Percentiles rank a stretch among this genome's conserved stretches.
phyloP scores from a whole-genome alignment of 2,888 invertebrate species.

The Periphyllus acericola region DNA sequence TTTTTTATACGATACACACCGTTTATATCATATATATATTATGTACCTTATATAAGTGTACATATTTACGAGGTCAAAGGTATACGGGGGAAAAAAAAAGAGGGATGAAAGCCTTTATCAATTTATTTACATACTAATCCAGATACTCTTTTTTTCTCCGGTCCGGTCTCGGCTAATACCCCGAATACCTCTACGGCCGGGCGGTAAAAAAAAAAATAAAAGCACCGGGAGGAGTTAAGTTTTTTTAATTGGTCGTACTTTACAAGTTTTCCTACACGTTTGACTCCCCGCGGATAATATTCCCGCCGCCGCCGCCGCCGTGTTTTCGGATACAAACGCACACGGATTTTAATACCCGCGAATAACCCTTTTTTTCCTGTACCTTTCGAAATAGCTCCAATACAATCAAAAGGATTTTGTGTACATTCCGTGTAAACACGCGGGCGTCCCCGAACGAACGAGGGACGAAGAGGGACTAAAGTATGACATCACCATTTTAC shows the following conservation, averaged over 20 bases:
- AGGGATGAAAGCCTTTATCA: constrained; percentile 59
- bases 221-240: constrained; percentile 47
- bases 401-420: constrained; percentile 47
- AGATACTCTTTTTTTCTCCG: constrained; percentile 15
- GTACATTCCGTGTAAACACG: constrained; percentile 27
- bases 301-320: not conserved
- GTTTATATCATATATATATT: constrained; percentile 17
- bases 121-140: constrained; percentile 60
- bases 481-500: constrained; percentile 7
- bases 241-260: constrained; percentile 61
- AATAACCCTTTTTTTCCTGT: constrained; percentile 49
- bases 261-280: constrained; percentile 54
- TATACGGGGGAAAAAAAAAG: constrained; percentile 35
- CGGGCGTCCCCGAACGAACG: not conserved
- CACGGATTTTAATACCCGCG: constrained; percentile 49
- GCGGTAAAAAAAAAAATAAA: constrained; percentile 31
- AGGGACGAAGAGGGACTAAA: not conserved
- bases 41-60: not conserved
- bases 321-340: constrained; percentile 26
- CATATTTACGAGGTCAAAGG: constrained; percentile 47
- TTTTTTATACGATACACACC: constrained; percentile 28
- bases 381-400: constrained; percentile 37
- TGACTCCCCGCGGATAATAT: constrained; percentile 20
- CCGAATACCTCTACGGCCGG: not conserved
- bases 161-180: constrained; percentile 34